Base-by-base conservation (phyloP, 2,888 invertebrate species). In the Lithophane leautieri region DNA sequence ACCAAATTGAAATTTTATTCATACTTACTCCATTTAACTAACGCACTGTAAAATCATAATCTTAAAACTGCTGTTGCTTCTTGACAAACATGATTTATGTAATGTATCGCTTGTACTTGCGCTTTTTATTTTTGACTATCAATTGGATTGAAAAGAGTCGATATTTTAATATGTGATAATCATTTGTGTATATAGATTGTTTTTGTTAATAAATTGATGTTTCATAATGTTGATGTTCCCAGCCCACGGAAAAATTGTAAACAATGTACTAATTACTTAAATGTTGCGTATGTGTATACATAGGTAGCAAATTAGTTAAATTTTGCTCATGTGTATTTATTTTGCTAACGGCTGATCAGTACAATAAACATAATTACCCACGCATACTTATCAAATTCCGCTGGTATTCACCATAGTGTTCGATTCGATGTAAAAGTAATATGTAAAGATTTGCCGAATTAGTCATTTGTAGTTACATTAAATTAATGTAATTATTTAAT, bases 131-230 rank as follows among this genome's bases (percentile, higher is more conserved):
- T 82, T 83, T 85, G 8, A 76, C 65, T 70, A 73, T 78, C 52
- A 69, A 67, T 54, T 81, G 69, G 69, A 78, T 47, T 70, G 73
- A 65, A 82, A 89, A 88, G 80, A 81, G 93, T 94, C 94, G 96
- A 94, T 96, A 95, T 95, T 94, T 95, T 94, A 94, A 93, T 92
- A 86, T 91, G 90, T 89, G 84, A 87, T 87, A 82, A 86, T 86
- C 87, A 88, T 88, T 90, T 85, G 90, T 92, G 90, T 90, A 89
- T 92, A 95, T 95, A 95, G 92, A 94, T 93, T 94, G 94, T 94
- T 95, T 94, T 94, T 94, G 94, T 95, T 95, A 92, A 90, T 92
- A 91, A 92, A 94, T 95, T 94, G 94, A 94, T 96, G 95, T 96
- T 94, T 93, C 92, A 92, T 93, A 91, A 93, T 94, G 95, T 95